phyloP scores from a whole-genome alignment of 2,888 invertebrate genomes.

The Polymixis lichenea region DNA sequence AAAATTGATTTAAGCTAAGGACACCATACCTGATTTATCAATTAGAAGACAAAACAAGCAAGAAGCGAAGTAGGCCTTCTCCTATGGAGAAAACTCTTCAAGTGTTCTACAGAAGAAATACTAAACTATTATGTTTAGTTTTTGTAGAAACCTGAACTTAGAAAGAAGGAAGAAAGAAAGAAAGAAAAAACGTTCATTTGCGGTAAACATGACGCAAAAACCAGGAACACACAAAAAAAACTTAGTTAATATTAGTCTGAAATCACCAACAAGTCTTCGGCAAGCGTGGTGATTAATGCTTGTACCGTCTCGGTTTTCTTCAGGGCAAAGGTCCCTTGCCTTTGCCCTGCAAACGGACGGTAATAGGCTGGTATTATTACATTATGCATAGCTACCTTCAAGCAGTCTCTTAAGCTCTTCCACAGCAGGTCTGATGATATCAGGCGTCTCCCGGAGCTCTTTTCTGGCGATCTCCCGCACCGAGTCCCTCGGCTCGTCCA shows the following conservation, averaged over 20 bases:
- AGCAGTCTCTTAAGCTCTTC: slow-evolving; percentile 91
- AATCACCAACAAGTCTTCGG: neutral
- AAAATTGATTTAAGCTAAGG: neutral
- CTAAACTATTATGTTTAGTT: neutral
- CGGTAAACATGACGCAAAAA: no score
- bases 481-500: slow-evolving; percentile 92
- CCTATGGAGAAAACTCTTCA: neutral
- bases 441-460: slow-evolving; percentile 93
- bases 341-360: neutral
- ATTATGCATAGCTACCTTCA: slow-evolving; percentile 77
- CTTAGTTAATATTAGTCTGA: neutral
- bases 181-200: no score
- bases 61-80: neutral
- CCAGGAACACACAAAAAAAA: no score
- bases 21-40: neutral
- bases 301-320: neutral
- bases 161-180: no score
- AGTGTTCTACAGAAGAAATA: neutral
- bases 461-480: slow-evolving; percentile 92
- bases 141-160: neutral
- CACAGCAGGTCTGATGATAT: slow-evolving; percentile 90
- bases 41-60: neutral
- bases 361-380: neutral
- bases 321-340: no score
- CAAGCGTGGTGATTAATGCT: neutral